Conservation (phyloP, 2,797 vertebrate species). For the Sebastes flavidus region DNA sequence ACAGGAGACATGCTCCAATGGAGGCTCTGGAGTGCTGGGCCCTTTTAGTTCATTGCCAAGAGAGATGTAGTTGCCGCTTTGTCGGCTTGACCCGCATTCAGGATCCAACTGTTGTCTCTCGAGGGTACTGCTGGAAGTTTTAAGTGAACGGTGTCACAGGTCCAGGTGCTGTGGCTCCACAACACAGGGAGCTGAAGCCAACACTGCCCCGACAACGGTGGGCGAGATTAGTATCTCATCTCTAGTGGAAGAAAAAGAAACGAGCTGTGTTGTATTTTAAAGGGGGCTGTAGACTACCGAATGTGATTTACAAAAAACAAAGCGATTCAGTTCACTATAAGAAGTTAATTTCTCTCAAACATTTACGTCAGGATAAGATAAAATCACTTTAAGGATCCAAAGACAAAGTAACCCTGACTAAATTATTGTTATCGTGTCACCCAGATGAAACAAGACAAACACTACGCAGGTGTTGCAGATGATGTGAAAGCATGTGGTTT, state of each 20-base stretch:
- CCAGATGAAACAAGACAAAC: neutral
- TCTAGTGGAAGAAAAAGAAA: neutral
- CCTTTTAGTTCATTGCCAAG: slow-evolving; percentile 47
- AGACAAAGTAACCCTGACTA: neutral
- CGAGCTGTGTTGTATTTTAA: no score
- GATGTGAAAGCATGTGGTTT: neutral
- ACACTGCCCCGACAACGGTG: neutral
- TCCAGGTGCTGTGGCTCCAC: neutral
- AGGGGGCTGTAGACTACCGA: no score
- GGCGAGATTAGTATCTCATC: slow-evolving; percentile 4
- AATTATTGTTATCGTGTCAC: neutral
- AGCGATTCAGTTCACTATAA: neutral
- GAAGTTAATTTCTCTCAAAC: no score
- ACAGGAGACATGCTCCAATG: slow-evolving; percentile 48
- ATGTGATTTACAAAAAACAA: no score
- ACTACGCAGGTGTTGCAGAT: rapidly evolving
- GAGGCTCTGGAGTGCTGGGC: slow-evolving; percentile 37
- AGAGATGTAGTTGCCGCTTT: slow-evolving; percentile 34
- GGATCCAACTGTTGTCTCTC: slow-evolving; percentile 16
- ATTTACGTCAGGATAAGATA: neutral
- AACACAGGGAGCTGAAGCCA: neutral
- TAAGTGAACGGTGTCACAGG: neutral
- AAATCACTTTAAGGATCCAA: neutral
- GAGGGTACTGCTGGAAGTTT: neutral
- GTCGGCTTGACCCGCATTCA: slow-evolving; percentile 36